phyloP scores from a whole-genome alignment of 2,113 vertebrate species.

The Perca schrenkii region DNA sequence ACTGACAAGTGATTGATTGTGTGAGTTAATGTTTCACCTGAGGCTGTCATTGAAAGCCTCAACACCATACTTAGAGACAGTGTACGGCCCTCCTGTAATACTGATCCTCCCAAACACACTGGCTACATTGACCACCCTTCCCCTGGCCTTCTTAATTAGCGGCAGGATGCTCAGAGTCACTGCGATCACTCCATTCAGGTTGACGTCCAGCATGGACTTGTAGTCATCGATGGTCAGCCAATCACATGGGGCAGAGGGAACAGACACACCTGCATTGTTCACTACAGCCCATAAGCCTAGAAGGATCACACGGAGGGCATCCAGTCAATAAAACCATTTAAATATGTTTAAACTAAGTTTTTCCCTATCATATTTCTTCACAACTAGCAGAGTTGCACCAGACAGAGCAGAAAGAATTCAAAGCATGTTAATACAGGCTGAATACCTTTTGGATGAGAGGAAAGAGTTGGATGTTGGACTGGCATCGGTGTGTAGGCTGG shows the following conservation, averaged over 20 bases:
- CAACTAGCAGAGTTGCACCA: neutral
- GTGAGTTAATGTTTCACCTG: conserved; percentile 71
- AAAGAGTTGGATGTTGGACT: neutral
- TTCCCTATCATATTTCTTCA: neutral
- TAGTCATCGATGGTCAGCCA: conserved; percentile 88
- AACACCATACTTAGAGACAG: conserved; percentile 85
- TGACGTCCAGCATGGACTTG: conserved; percentile 83
- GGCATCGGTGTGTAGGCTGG: neutral
- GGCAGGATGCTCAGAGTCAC: conserved; percentile 88
- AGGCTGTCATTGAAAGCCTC: conserved; percentile 88
- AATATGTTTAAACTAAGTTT: too few species aligned
- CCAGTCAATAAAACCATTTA: neutral
- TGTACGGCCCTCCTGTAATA: conserved; percentile 81
- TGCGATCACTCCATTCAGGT: conserved; percentile 86
- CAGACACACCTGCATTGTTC: conserved; percentile 85
- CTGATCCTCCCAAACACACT: conserved; percentile 85
- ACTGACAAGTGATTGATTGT: neutral
- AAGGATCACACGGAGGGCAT: conserved; percentile 2
- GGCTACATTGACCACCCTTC: conserved; percentile 86
- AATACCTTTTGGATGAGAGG: neutral
- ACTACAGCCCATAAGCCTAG: conserved; percentile 89
- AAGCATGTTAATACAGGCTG: neutral
- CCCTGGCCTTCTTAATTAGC: conserved; percentile 87
- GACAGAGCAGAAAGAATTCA: neutral
- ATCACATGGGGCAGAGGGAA: conserved; percentile 80